These are phyloP conservation scores for Drusus annulatus DNA, from an alignment of 1,140 invertebrate species.

Conservation along the genomic window DNA sequence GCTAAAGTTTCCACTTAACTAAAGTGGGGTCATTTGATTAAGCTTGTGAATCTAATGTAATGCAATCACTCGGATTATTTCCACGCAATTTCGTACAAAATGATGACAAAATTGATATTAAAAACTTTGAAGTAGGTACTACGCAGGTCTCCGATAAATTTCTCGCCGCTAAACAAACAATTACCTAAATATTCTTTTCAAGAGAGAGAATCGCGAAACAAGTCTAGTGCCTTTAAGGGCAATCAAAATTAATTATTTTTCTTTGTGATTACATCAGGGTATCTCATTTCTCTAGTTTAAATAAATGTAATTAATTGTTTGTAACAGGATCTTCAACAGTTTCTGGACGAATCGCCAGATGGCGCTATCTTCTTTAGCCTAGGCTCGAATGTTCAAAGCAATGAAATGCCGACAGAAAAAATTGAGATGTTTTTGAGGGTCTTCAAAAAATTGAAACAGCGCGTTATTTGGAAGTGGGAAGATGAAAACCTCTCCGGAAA, in stretches of 20 bases:
- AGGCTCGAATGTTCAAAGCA: conserved; percentile 74
- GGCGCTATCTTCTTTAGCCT: conserved; percentile 77
- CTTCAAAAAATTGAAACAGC: conserved; percentile 72
- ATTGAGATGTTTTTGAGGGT: conserved; percentile 70
- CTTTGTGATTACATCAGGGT: neutral
- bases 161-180: neutral
- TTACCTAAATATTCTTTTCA: neutral
- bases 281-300: neutral
- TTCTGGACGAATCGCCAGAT: conserved; percentile 48
- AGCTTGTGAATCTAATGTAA: no score
- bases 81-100: no score
- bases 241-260: neutral
- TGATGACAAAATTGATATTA: no score
- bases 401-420: conserved; percentile 69
- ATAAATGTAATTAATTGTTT: no score
- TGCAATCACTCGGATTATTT: no score
- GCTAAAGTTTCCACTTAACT: no score
- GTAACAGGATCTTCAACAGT: conserved; percentile 46
- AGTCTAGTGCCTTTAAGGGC: neutral
- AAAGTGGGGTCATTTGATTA: no score
- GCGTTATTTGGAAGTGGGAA: conserved; percentile 80
- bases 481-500: conserved; percentile 69
- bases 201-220: neutral
- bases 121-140: no score
- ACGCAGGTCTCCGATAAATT: no score